Base-by-base conservation (phyloP, 2,888 invertebrate genomes). In the Argyra leucocephala region DNA sequence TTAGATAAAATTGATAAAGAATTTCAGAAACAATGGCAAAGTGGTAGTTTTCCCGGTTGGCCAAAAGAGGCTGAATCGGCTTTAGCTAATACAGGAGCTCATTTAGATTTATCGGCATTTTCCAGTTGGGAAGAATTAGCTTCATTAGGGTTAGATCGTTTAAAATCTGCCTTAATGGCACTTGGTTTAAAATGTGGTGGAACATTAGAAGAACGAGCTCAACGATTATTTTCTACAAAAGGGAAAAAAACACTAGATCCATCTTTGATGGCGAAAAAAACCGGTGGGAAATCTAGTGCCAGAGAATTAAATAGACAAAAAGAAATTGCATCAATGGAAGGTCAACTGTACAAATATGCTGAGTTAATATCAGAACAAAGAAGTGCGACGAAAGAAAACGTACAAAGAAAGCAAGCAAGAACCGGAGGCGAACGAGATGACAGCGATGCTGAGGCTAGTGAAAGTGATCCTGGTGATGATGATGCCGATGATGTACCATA, bases 181-280 rank as follows among this genome's bases (percentile, higher is more conserved):
- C 82, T 99, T 22, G 95, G 96, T 0, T 82, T 99, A 1, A 99
- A 99, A 80, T 99, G 99, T 81, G 99, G 99, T 66, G 99, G 97
- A 1, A 98, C 98, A 6, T 81, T 99, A 64, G 96, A 98, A 81
- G 97, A 99, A 80, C 84, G 99, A 72, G 99, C 99, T 1, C 94
- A 97, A 76, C 85, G 99, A 69, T 82, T 99, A 69, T 99, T 96
- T 77, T 90, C 90, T 67, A 98, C 96, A 0, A 99, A 99, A 81
- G 97, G 97, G 0, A 88, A 95, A 75, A 93, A 90, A 64, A 92
- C 96, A 12, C 80, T 98, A 61, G 96, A 97, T 78, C 92, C 94
- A 31, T 88, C 91, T 22, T 82, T 98, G 64, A 88, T 96, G 76
- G 95, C 96, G 0, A 96, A 96, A 76, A 91, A 90, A 70, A 75